Base-by-base conservation (phyloP, 2,797 vertebrate genomes). In the Neosilurus hyrtlii region DNA sequence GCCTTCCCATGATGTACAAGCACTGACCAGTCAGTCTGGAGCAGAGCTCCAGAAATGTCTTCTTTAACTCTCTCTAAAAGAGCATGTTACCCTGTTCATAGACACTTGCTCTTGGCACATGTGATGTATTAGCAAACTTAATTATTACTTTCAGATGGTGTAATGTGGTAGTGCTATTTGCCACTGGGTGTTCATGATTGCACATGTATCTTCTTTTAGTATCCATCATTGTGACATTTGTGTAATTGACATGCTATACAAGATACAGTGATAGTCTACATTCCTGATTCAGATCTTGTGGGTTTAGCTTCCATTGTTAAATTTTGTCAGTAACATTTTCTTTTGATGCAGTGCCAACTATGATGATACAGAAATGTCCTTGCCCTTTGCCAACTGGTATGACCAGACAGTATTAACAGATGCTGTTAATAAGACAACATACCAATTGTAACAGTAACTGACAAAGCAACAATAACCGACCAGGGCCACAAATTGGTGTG, bases 371-470 rank as follows among this genome's bases (percentile, higher is more conserved):
- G 57, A 12, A 71, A 85, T 71, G 22, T 14, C 35, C 37, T 15
- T 61, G 24, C 43, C n/a, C 67, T 80, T 56, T 51, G 16, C 67
- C 66, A 57, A 24, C 37, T 65, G 16, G 18, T 30, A 75, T 61
- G 71, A 9, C 35, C 54, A 63, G 63, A 43, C 73, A 70, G 66
- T 56, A 81, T 81, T 63, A 62, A 68, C 91, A 92, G 89, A 88
- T 90, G 89, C 83, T 88, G 86, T 87, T 87, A 89, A 91, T 93
- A 90, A 92, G 84, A 78, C 83, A 88, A 84, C 4, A 43, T 43
- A 43, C 43, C 43, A 43, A 4, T 2, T n/a, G n/a, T 30, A 30
- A 43, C 3, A 43, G 43, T 43, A 43, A 43, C 43, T 43, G 84
- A 76, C 82, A 88, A 84, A 82, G 63, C 83, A 88, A 85, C 89